These are phyloP conservation scores for Florisuga fusca DNA, from an alignment of 2,797 vertebrate genomes.

Conservation along the genomic window DNA sequence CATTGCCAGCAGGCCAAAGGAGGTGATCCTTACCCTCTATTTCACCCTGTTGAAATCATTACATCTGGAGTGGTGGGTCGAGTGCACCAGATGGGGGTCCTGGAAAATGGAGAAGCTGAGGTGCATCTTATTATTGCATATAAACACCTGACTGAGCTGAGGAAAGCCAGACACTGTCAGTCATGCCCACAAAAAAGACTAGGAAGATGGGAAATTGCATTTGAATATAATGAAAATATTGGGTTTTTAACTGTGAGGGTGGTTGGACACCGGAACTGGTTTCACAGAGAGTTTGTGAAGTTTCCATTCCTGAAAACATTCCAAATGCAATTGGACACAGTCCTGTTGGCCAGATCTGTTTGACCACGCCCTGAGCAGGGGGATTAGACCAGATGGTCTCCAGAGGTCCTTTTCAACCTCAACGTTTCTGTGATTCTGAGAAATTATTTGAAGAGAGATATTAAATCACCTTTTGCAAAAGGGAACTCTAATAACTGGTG, in stretches of 20 bases:
- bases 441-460: not conserved
- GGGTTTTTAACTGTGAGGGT: not conserved
- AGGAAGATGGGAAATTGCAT: not conserved
- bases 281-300: not conserved
- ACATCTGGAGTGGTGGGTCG: not conserved
- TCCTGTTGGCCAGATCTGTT: not conserved
- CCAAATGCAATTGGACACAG: not conserved
- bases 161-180: not conserved
- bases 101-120: not conserved
- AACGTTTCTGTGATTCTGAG: not conserved
- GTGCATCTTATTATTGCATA: not conserved
- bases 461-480: not conserved
- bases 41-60: not conserved
- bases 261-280: not conserved
- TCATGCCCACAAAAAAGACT: not conserved
- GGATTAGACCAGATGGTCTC: not conserved
- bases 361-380: not conserved
- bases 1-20: not conserved
- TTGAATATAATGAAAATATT: accelerated
- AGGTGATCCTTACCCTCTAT: not conserved
- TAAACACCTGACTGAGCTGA: not conserved
- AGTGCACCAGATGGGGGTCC: too few species aligned
- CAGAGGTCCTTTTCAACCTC: not conserved
- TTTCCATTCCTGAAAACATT: not conserved
- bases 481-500: not conserved